phyloP scores from a whole-genome alignment of 2,888 invertebrate genomes.

The Meghimatium bilineatum region DNA sequence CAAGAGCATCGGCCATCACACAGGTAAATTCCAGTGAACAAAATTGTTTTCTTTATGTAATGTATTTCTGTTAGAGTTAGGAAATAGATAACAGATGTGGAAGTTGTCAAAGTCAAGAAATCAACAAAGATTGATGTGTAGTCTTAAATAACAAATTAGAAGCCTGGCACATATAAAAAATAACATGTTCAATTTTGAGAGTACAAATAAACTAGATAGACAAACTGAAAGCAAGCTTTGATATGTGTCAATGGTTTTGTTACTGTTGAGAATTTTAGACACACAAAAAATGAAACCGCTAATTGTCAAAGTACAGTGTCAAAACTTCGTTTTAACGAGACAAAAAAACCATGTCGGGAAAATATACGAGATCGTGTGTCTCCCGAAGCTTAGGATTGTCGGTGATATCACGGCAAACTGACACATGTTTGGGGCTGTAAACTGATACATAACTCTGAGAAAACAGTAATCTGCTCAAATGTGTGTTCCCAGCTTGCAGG shows the following conservation, averaged over 20 bases:
- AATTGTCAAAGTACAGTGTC: constrained; percentile 9
- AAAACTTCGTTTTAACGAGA: constrained; percentile 9
- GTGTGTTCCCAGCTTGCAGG: constrained; percentile 26
- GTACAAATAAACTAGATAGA: not conserved
- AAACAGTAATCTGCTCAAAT: constrained; percentile 34
- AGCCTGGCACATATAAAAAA: not conserved
- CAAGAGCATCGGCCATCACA: too few relatives aligned
- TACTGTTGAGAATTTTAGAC: not conserved
- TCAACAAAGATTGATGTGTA: not conserved
- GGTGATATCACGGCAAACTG: constrained; percentile 14
- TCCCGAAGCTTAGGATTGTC: not conserved
- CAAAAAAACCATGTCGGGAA: not conserved
- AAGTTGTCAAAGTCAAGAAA: not conserved
- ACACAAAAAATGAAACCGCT: constrained; percentile 8
- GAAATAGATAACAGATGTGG: not conserved
- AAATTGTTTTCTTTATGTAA: not conserved
- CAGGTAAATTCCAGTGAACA: not conserved
- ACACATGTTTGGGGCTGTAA: constrained; percentile 31
- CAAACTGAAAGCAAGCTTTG: not conserved
- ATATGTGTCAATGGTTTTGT: not conserved
- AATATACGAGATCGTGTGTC: not conserved
- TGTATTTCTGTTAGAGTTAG: not conserved
- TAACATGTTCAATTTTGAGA: not conserved
- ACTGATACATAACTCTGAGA: constrained; percentile 29
- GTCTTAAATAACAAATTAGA: not conserved